Evolutionary conservation across 2,113 vertebrate species (phyloP).

Genomic region (Manacus vitellinus): DNA sequence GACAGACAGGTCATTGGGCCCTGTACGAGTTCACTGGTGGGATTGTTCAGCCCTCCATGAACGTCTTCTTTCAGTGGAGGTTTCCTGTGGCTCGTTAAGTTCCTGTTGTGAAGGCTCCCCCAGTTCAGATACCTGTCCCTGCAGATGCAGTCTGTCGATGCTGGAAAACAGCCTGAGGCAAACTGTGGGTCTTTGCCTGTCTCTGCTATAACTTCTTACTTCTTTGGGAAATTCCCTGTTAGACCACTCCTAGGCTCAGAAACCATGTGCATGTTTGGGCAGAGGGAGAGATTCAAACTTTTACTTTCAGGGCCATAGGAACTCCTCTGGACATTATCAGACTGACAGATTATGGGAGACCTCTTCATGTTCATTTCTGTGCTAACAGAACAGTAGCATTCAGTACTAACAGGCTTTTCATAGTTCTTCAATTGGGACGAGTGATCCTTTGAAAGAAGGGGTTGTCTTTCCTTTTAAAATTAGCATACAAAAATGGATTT

Average conservation of each 20-base stretch:
- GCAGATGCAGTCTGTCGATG: not conserved
- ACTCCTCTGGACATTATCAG: not conserved
- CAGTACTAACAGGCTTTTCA: not conserved
- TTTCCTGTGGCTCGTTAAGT: not conserved
- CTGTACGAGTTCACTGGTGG: fast-evolving
- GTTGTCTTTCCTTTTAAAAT: not conserved
- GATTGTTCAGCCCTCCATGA: fast-evolving
- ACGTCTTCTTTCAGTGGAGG: fast-evolving
- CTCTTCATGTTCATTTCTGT: not conserved
- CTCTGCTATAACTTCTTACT: not conserved
- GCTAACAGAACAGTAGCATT: not conserved
- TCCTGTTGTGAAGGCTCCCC: not conserved
- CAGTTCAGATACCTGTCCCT: not conserved
- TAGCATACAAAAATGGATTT: not conserved
- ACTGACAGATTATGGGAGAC: not conserved
- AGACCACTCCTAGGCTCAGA: slow-evolving; percentile 18
- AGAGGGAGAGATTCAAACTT: not conserved
- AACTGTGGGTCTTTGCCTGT: not conserved
- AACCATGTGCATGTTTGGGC: not conserved
- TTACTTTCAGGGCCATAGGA: not conserved
- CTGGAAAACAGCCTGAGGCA: slow-evolving; percentile 4
- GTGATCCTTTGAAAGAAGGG: not conserved
- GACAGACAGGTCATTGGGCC: fast-evolving
- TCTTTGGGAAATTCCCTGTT: slow-evolving; percentile 17
- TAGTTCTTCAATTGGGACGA: not conserved